Evolutionary conservation across 35 echinoderm and acorn worm genomes (phyloP), one percentile per base, ranked within the genome.

Genomic region (Heliocidaris erythrogramma): DNA sequence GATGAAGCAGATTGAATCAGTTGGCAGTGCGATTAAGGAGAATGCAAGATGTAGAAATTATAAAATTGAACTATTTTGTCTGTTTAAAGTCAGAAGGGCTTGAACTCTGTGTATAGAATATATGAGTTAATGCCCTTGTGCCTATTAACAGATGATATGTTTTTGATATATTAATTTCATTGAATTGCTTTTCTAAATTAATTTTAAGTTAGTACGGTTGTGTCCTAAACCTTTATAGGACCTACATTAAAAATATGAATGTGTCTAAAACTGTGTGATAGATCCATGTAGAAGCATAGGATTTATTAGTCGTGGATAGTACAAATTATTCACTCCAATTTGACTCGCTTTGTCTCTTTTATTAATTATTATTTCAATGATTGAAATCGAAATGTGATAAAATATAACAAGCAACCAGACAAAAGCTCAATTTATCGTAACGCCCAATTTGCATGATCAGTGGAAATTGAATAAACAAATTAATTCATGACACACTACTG

Each of bases 401-500:
- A 78, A 78, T 5, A 7, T 27, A 8, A 78, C 5, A 56, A 56
- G 10, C 52, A 56, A 2, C 14, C 8, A 56, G 52, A 56, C 52
- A 56, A 78, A 78, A 27, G 65, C 65, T 78, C 65, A 78, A 18
- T 78, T 27, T 27, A n/a, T 78, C 27, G 7, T n/a, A 78, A 78
- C 65, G 27, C 65, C 65, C 65, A 78, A 27, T 78, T 78, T n/a
- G 5, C 24, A 27, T 78, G 65, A 78, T 78, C 65, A 78, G 65
- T 78, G 65, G 65, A 78, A 78, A 78, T 78, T 78, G 65, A 78
- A 78, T 78, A 78, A 78, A 78, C 65, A 78, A 78, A 78, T 78
- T 78, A 78, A 78, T 78, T 78, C 27, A 78, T 78, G 65, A 78
- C 65, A 78, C 65, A 78, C 65, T 27, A 24, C 65, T 27, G 65